These are phyloP conservation scores for Chaenocephalus aceratus DNA, from an alignment of 2,113 vertebrate genomes.

Conservation along the genomic window DNA sequence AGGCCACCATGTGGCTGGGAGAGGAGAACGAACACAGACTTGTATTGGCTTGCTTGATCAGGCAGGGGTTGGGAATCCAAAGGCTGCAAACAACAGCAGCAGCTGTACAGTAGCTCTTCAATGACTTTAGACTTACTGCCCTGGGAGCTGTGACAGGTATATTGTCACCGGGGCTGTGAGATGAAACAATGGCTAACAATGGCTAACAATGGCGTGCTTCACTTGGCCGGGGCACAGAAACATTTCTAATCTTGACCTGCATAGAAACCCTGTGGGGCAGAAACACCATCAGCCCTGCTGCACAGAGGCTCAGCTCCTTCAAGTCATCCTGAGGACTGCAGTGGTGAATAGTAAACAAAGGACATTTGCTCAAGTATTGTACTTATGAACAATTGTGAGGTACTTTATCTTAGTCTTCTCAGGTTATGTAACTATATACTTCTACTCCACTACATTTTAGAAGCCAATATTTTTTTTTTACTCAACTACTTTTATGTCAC, in stretches of 20 bases:
- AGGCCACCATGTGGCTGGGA: slow-evolving; percentile 16
- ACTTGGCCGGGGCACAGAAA: neutral
- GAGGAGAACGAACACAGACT: slow-evolving; percentile 14
- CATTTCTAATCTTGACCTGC: slow-evolving; percentile 47
- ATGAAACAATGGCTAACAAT: neutral
- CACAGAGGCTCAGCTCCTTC: slow-evolving; percentile 4
- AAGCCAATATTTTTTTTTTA: too few species aligned
- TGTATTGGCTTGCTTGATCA: slow-evolving; percentile 47
- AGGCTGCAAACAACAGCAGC: too few species aligned
- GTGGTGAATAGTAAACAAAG: too few species aligned
- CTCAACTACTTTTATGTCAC: too few species aligned
- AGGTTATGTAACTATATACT: too few species aligned
- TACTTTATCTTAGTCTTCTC: too few species aligned
- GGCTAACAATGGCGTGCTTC: slow-evolving; percentile 54
- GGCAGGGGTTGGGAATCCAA: slow-evolving; percentile 19
- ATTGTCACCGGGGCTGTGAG: slow-evolving; percentile 27
- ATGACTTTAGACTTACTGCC: slow-evolving; percentile 47
- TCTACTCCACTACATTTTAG: too few species aligned
- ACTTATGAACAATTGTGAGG: too few species aligned
- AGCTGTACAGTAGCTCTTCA: slow-evolving; percentile 30
- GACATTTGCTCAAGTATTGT: too few species aligned
- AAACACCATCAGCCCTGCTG: slow-evolving; percentile 9
- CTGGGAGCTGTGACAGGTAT: slow-evolving; percentile 66
- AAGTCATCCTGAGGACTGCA: too few species aligned
- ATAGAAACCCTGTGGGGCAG: slow-evolving; percentile 17